Base-by-base conservation (phyloP, 1,140 invertebrate species). In the Theocolax elegans region DNA sequence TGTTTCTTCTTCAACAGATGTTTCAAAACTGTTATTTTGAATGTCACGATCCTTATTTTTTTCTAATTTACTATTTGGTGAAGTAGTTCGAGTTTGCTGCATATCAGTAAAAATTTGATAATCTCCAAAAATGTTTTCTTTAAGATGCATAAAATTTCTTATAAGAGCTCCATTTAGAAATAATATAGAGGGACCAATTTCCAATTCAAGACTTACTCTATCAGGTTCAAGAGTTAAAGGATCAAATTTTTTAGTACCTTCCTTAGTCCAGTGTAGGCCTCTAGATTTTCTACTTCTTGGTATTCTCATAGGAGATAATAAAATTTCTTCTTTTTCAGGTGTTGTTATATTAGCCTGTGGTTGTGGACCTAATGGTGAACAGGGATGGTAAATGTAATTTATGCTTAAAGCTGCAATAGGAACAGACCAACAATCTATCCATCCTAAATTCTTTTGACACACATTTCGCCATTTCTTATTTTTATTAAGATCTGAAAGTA, bases 61-160 rank as follows among this genome's bases (percentile, higher is more conserved):
- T 59, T 86, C 80, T 1, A 73, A 54, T 35, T 65, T 75, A 35
- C 78, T 73, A 27, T 79, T 72, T 64, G 84, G 67, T 6, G 78
- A 72, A 15, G 76, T 77, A 19, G 73, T 74, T 42, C 82, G 80
- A 4, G 79, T 84, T 72, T 91, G 90, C 75, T 94, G 92, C 93
- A 97, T 97, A 76, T 98, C 96, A 0, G 94, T 96, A 79, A 98
- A 97, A 8, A 88, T 89, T 85, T 98, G 96, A 87, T 97, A 93
- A 83, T 97, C 95, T 0, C 97, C 97, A 84, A 99, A 96, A 69
- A 98, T 95, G 79, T 98, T 98, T 86, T 99, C 97, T 83, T 97
- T 94, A 2, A 97, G 88, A 86, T 95, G 92, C 66, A 97, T 91
- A 75, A 97, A 92, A 80, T 94, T 93, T 46, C 93, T 91, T 6